Conservation (phyloP, 2,888 invertebrate species). For the Protophormia terraenovae region DNA sequence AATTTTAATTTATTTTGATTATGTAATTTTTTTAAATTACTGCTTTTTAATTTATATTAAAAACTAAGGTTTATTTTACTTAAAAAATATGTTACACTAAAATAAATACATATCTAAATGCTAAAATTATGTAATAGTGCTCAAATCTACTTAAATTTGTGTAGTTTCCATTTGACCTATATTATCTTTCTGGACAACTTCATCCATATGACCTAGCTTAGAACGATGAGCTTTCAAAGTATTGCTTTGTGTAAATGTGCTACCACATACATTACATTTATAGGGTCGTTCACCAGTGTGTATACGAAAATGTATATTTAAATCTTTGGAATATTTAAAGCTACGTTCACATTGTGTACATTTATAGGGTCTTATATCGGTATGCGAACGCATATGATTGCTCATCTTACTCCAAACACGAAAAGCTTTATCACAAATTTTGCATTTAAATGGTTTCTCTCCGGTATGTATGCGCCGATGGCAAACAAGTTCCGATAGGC, state of each 20-base stretch:
- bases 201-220: conserved; percentile 57
- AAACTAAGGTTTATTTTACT: background rate
- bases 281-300: conserved; percentile 63
- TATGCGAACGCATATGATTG: conserved; percentile 62
- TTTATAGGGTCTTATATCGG: conserved; percentile 61
- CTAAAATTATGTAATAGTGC: background rate
- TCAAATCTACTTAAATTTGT: background rate
- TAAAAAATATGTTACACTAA: background rate
- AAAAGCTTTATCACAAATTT: conserved; percentile 58
- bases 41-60: background rate
- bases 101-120: background rate
- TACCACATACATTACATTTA: conserved; percentile 58
- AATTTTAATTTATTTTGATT: too few species aligned
- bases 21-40: too few species aligned
- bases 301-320: conserved; percentile 61
- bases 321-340: conserved; percentile 65
- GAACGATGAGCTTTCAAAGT: conserved; percentile 55
- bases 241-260: conserved; percentile 63
- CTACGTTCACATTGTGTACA: conserved; percentile 60
- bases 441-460: conserved; percentile 62
- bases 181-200: background rate
- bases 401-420: conserved; percentile 58
- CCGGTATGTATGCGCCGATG: conserved; percentile 63
- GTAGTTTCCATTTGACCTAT: background rate
- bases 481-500: conserved; percentile 47